Evolutionary conservation across 2,888 invertebrate species (phyloP), one percentile per base, ranked within the genome.

Genomic region (Dasysyrphus tricinctus): DNA sequence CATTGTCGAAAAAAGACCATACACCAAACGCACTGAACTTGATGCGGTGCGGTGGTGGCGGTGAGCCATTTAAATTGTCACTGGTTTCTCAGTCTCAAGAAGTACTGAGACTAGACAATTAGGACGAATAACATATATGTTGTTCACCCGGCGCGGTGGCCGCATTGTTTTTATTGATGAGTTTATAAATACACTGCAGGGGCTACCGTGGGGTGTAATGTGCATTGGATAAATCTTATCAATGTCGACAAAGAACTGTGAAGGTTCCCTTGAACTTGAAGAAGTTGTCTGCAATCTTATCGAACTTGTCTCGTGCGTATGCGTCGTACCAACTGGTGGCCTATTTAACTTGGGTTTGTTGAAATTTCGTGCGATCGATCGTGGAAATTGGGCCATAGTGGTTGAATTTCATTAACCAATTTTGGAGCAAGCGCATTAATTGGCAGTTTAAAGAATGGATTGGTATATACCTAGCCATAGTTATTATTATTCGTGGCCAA

Each of bases 211-310:
- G 57, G 2, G 16, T 39, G 7, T 9, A 12, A 42, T 42, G 19
- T 47, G 32, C 19, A 47, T 16, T 57, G n/a, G 2, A 72, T 29
- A 12, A n/a, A 57, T 51, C 19, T 54, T 14, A 19, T 19, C 57
- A 54, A 72, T 67, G 51, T 70, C 70, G n/a, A 54, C 51, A 61
- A 42, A 51, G 12, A 24, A 11, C 51, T 24, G 12, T 57, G 73
- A 47, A 77, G 65, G 73, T 77, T 80, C 54, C 80, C 84, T 80
- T 85, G 84, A 80, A 85, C 80, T 85, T 85, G 84, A 59, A 24
- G 47, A 49, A 73, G 42, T 73, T 57, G 34, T 72, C 75, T 37
- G 9, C n/a, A 42, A 42, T 69, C 59, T 73, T 61, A 3, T 37
- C 24, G 24, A 24, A 39, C 42, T 59, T 57, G 69, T 47, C 49